phyloP scores from a whole-genome alignment of 2,113 vertebrate genomes.

The Cromileptes altivelis region DNA sequence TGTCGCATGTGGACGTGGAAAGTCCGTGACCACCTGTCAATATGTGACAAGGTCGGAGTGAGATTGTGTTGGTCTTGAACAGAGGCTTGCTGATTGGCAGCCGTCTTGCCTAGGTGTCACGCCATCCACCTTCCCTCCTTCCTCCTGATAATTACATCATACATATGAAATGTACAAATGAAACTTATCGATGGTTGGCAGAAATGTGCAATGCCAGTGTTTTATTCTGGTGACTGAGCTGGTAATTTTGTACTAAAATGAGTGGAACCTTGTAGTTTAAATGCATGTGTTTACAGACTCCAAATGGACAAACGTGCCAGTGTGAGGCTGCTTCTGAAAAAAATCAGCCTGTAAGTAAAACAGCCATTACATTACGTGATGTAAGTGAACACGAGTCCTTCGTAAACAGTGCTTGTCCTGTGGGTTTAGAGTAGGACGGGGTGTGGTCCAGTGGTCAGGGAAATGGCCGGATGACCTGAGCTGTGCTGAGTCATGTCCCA shows the following conservation, averaged over 20 bases:
- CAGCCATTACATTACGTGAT: conserved; percentile 77
- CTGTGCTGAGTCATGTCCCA: conserved; percentile 84
- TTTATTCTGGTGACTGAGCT: too few species aligned
- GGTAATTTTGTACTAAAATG: background rate
- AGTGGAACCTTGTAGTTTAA: background rate
- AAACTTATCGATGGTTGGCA: too few species aligned
- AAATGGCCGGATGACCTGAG: conserved; percentile 82
- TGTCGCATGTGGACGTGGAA: too few species aligned
- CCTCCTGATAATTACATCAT: too few species aligned
- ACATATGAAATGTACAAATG: too few species aligned
- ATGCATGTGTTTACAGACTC: background rate
- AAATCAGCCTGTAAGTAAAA: conserved; percentile 73
- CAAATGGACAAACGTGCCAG: conserved; percentile 17
- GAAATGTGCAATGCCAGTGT: too few species aligned
- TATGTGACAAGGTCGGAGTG: too few species aligned
- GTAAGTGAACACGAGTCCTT: conserved; percentile 72
- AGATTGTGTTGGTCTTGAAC: too few species aligned
- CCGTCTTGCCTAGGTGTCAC: too few species aligned
- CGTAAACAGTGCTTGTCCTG: conserved; percentile 73
- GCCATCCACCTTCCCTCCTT: too few species aligned
- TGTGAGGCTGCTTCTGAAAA: conserved; percentile 35
- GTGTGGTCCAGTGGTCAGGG: conserved; percentile 82
- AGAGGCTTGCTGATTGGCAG: accelerated
- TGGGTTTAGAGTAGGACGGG: conserved; percentile 82
- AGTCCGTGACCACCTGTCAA: too few species aligned